Evolutionary conservation across 64 coral and sea anemone genomes (phyloP).

Genomic region (Acropora tenuis): DNA sequence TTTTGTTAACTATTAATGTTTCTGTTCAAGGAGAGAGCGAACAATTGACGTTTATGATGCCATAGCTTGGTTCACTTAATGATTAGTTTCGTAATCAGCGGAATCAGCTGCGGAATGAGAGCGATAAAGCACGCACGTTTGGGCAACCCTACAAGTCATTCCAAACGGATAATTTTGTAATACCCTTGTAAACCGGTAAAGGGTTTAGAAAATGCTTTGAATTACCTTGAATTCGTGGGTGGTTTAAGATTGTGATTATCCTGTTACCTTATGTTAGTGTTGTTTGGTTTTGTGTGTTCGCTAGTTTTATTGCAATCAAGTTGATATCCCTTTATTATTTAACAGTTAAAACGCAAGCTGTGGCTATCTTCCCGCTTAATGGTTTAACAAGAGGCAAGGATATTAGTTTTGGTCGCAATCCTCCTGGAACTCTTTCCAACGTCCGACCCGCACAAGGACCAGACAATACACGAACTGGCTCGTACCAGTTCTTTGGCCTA

Average conservation of each 20-base stretch:
- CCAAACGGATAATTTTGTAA: too few relatives aligned
- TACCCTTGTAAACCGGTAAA: too few relatives aligned
- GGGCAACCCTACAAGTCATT: neutral
- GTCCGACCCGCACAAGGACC: slow-evolving; percentile 53
- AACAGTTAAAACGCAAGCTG: slow-evolving; percentile 44
- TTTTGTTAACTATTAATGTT: neutral
- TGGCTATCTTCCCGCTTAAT: slow-evolving; percentile 75
- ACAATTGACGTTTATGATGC: too few relatives aligned
- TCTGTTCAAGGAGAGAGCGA: too few relatives aligned
- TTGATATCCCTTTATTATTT: neutral
- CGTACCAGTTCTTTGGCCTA: slow-evolving; percentile 59
- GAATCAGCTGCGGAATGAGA: too few relatives aligned
- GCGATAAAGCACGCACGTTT: neutral
- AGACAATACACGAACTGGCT: slow-evolving; percentile 58
- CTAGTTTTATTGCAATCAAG: too few relatives aligned
- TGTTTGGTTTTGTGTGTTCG: neutral
- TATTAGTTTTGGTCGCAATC: slow-evolving; percentile 57
- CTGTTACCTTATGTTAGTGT: too few relatives aligned
- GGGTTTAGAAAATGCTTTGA: too few relatives aligned
- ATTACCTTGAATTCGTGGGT: too few relatives aligned
- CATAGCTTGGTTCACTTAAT: too few relatives aligned
- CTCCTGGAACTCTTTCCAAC: slow-evolving; percentile 11
- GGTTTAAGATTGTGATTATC: too few relatives aligned
- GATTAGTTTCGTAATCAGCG: too few relatives aligned
- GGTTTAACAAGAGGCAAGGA: slow-evolving; percentile 42